A percentile compares a stretch with the other conserved stretches of the same genome.
phyloP scores from a whole-genome alignment of 35 echinoderm and acorn worm species.

The Diadema setosum region DNA sequence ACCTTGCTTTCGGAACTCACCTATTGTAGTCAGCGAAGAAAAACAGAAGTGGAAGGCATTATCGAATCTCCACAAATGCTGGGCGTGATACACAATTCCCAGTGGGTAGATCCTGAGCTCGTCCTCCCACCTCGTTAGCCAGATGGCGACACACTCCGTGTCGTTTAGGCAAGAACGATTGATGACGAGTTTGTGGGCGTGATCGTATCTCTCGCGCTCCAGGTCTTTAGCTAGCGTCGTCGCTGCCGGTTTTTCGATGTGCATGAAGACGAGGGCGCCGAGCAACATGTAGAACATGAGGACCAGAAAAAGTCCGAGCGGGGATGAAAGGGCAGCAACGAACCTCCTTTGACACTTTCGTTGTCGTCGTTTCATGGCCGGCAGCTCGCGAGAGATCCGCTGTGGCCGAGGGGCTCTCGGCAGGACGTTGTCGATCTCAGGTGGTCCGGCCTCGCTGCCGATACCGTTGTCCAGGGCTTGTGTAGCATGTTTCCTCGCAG shows the following conservation, averaged over 20 bases:
- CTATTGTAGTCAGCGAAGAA: slow-evolving; percentile 46
- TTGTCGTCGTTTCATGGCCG: neutral
- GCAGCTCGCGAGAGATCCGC: too few species aligned
- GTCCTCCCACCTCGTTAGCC: neutral
- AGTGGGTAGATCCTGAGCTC: neutral
- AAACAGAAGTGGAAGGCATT: slow-evolving; percentile 39
- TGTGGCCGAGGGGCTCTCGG: too few species aligned
- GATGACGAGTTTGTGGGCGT: neutral
- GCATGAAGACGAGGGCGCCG: slow-evolving; percentile 30
- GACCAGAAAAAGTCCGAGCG: slow-evolving; percentile 29
- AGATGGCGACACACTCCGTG: neutral
- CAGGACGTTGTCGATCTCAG: too few species aligned
- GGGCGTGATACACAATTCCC: neutral
- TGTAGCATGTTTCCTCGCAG: too few species aligned
- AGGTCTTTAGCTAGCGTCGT: neutral
- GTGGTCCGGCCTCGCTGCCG: too few species aligned
- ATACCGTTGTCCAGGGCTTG: too few species aligned
- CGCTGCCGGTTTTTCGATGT: neutral
- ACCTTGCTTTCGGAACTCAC: neutral
- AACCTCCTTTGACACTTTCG: neutral
- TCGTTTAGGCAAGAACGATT: neutral
- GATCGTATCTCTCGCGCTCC: neutral
- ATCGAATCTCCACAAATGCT: neutral
- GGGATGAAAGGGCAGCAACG: neutral
- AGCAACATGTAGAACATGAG: neutral